phyloP scores from a whole-genome alignment of 2,797 vertebrate species.

The Epinephelus coioides region DNA sequence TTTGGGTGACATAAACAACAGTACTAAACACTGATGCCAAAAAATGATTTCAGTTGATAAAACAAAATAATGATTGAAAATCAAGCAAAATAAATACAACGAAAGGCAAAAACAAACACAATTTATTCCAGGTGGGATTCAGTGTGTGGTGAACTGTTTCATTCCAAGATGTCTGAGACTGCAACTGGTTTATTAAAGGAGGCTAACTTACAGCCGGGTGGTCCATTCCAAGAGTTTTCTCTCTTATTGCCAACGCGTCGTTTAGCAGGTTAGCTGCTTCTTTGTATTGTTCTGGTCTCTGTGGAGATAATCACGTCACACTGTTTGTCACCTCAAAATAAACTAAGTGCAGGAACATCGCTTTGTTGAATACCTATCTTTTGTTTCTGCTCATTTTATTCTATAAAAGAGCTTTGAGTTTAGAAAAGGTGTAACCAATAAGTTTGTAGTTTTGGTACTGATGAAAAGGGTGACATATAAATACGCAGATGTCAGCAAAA shows the following conservation, averaged over 20 bases:
- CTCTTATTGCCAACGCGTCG: conserved; percentile 90
- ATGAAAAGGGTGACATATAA: neutral
- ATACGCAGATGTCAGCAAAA: neutral
- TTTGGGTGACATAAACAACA: neutral
- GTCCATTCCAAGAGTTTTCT: conserved; percentile 91
- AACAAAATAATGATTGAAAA: neutral
- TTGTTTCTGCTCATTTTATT: neutral
- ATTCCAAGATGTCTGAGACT: neutral
- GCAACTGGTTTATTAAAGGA: neutral
- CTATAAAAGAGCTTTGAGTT: neutral
- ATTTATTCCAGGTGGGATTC: neutral
- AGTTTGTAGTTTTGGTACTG: no score
- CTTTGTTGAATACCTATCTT: neutral
- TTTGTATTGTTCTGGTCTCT: conserved; percentile 95
- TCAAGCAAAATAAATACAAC: neutral
- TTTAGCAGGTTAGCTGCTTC: conserved; percentile 92
- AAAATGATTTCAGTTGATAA: neutral
- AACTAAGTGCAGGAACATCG: neutral
- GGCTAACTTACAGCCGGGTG: conserved; percentile 88
- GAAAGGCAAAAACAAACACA: neutral
- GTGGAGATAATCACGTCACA: conserved; percentile 5
- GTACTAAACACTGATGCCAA: neutral
- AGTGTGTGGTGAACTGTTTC: neutral
- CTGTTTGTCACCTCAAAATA: neutral
- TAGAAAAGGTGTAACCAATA: no score